phyloP scores from a whole-genome alignment of 2,888 invertebrate species.

The Minunthozetes semirufus region DNA sequence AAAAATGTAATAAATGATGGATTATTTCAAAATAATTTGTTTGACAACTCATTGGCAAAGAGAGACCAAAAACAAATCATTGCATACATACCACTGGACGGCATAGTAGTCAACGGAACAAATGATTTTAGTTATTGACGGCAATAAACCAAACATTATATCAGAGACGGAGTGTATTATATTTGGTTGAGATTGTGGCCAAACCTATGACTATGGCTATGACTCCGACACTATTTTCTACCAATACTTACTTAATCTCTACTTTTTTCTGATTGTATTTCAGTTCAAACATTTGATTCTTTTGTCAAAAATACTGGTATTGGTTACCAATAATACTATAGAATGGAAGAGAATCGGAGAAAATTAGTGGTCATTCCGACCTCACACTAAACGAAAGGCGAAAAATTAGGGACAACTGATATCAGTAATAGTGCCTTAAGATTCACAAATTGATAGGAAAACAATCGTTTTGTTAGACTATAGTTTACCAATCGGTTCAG shows the following conservation, averaged over 20 bases:
- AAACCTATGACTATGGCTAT: not conserved
- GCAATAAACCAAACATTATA: too few relatives aligned
- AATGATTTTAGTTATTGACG: too few relatives aligned
- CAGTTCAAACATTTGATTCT: not conserved
- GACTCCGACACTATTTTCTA: not conserved
- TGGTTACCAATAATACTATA: too few relatives aligned
- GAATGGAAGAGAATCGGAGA: not conserved
- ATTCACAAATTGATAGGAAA: slow-evolving; percentile 2
- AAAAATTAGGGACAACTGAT: slow-evolving; percentile 18
- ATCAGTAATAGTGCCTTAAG: not conserved
- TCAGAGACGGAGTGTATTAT: too few relatives aligned
- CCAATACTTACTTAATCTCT: slow-evolving; percentile 2
- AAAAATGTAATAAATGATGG: not conserved
- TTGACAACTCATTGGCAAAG: too few relatives aligned
- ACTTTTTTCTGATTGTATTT: not conserved
- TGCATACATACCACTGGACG: too few relatives aligned
- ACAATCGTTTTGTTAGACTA: not conserved
- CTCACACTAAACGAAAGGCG: not conserved
- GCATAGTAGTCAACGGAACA: too few relatives aligned
- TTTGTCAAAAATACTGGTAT: not conserved
- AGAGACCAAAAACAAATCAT: too few relatives aligned
- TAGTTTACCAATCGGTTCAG: too few relatives aligned
- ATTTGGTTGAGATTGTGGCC: not conserved
- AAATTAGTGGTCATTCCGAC: not conserved
- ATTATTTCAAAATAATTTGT: not conserved